phyloP scores from a whole-genome alignment of 2,797 vertebrate genomes.

The Hapalemur alaotrensis region DNA sequence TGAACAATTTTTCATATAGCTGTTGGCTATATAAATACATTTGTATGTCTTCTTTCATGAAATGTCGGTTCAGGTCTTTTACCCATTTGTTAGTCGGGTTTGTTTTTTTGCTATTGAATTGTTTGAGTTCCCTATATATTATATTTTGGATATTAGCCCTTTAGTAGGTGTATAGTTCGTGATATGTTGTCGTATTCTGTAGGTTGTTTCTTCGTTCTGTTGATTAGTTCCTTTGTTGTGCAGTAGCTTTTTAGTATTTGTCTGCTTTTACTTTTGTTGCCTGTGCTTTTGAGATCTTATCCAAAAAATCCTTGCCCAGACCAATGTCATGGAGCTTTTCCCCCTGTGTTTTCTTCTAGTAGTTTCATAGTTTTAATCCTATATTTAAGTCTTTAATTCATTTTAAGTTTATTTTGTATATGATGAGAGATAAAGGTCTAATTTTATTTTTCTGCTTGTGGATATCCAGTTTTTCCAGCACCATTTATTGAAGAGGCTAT shows the following conservation, averaged over 20 bases:
- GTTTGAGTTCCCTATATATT: background rate
- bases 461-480: background rate
- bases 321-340: background rate
- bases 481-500: background rate
- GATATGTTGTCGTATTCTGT: background rate
- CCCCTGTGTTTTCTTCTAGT: background rate
- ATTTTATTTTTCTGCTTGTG: background rate
- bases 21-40: background rate
- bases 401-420: background rate
- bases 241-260: background rate
- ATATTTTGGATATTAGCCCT: background rate
- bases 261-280: background rate
- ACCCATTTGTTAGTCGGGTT: background rate
- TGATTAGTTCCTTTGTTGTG: background rate
- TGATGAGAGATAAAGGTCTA: background rate
- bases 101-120: background rate
- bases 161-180: background rate
- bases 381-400: background rate
- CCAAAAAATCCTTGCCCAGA: background rate
- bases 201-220: too few species aligned
- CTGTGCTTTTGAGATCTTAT: background rate
- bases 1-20: background rate
- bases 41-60: background rate
- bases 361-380: background rate
- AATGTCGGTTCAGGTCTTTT: background rate